Evolutionary conservation across 2,888 invertebrate species (phyloP).

Genomic region (Prionchulus punctatus): DNA sequence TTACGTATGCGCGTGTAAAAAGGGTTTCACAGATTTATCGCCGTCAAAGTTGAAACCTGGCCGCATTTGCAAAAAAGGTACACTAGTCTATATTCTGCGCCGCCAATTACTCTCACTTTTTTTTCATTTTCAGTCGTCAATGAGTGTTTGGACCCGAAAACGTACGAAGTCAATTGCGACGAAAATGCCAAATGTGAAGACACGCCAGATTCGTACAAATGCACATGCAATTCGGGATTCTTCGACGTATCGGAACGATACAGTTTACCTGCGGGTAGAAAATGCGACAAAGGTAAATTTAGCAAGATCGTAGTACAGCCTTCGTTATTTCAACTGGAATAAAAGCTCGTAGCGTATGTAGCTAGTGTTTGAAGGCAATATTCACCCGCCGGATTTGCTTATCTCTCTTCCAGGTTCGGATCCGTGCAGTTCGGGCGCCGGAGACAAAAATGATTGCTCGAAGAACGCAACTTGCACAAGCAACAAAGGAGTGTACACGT

Average conservation of each 20-base stretch:
- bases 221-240: slow-evolving; percentile 2
- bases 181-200: slow-evolving; percentile 28
- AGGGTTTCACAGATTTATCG: slow-evolving; percentile 27
- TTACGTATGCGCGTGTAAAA: slow-evolving; percentile 21
- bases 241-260: slow-evolving; percentile 3
- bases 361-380: too few species aligned
- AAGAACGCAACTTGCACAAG: slow-evolving; percentile 73
- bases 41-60: slow-evolving; percentile 9
- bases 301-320: too few species aligned
- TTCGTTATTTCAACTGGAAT: too few species aligned
- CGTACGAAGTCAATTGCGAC: slow-evolving; percentile 25
- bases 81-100: background rate
- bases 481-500: slow-evolving; percentile 69
- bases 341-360: too few species aligned
- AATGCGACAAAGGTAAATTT: slow-evolving; percentile 15
- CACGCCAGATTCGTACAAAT: slow-evolving; percentile 13
- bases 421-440: slow-evolving; percentile 37
- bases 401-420: too few species aligned
- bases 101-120: background rate
- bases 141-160: slow-evolving; percentile 19
- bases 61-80: slow-evolving; percentile 1
- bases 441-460: slow-evolving; percentile 83
- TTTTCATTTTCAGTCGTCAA: slow-evolving; percentile 18
- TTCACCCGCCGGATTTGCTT: too few species aligned
- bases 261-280: background rate